Percentiles rank a stretch among this genome's conserved stretches.
These are phyloP conservation scores for Saguinus midas DNA, from an alignment of 2,113 vertebrate species.

Conservation along the genomic window DNA sequence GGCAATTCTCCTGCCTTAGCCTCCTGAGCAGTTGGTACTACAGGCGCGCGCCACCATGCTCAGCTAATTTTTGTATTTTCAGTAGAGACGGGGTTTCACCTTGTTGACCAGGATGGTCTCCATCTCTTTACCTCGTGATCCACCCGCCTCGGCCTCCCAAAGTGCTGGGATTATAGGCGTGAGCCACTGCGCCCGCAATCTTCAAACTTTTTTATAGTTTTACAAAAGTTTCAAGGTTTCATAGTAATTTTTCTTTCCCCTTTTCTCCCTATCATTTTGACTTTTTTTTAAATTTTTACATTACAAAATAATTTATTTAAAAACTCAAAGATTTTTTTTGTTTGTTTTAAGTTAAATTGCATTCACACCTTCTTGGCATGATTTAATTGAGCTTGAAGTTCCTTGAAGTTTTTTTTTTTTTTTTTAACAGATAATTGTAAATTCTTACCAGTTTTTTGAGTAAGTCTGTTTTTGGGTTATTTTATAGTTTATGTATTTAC, in stretches of 20 bases:
- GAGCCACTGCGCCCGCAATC: neutral
- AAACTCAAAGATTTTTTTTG: neutral
- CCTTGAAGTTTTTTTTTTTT: neutral
- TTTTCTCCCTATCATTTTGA: neutral
- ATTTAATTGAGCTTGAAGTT: slow-evolving; percentile 18
- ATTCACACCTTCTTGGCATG: neutral
- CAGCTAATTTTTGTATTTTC: too few relatives aligned
- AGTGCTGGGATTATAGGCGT: too few relatives aligned
- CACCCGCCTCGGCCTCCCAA: too few relatives aligned
- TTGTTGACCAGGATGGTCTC: too few relatives aligned
- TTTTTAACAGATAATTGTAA: slow-evolving; percentile 6
- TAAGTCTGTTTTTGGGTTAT: neutral
- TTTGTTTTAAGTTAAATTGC: neutral
- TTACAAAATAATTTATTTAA: slow-evolving; percentile 12
- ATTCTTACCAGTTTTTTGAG: neutral
- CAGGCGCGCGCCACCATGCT: too few relatives aligned
- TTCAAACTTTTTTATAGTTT: neutral
- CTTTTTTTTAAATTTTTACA: neutral
- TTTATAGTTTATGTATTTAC: slow-evolving; percentile 16
- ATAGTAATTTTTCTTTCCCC: neutral
- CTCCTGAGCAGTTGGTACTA: too few relatives aligned
- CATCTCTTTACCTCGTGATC: too few relatives aligned
- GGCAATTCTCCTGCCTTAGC: too few relatives aligned
- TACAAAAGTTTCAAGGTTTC: neutral
- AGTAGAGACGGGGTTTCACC: too few relatives aligned